phyloP scores from a whole-genome alignment of 2,113 vertebrate genomes.

The Pholis gunnellus region DNA sequence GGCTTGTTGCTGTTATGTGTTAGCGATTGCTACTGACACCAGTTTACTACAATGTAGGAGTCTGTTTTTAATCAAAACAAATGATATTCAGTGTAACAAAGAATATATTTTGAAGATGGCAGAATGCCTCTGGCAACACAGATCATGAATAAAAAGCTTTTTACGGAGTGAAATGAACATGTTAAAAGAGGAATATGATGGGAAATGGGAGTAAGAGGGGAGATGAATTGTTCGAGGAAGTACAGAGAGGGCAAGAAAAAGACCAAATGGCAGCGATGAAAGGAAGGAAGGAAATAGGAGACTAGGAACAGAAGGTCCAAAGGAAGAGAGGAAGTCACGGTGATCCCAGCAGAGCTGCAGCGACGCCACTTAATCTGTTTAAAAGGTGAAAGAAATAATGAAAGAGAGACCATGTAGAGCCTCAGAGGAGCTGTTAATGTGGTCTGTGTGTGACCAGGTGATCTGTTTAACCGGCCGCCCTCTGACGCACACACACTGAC shows the following conservation, averaged over 20 bases:
- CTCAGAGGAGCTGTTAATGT: constrained; percentile 40
- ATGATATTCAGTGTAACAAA: not conserved
- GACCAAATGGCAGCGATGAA: not conserved
- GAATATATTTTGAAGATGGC: not conserved
- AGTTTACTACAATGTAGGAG: not conserved
- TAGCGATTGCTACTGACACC: not conserved
- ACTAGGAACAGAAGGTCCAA: not conserved
- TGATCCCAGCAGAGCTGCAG: constrained; percentile 33
- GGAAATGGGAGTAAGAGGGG: not conserved
- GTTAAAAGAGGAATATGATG: not conserved
- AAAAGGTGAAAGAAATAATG: constrained; percentile 50
- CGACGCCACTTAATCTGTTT: constrained; percentile 50
- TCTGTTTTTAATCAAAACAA: not conserved
- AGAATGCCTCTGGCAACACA: not conserved
- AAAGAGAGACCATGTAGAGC: constrained; percentile 30
- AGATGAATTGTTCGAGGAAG: not conserved
- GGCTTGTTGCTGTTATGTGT: not conserved
- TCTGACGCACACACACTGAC: constrained; percentile 22
- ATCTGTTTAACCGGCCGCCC: constrained; percentile 49
- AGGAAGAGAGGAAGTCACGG: not conserved
- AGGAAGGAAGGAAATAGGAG: not conserved
- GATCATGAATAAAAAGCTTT: not conserved
- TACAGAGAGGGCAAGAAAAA: not conserved
- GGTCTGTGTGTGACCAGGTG: constrained; percentile 27
- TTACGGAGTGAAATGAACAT: not conserved